Evolutionary conservation across 2,888 invertebrate species (phyloP).

Genomic region (Agrypnus murinus): DNA sequence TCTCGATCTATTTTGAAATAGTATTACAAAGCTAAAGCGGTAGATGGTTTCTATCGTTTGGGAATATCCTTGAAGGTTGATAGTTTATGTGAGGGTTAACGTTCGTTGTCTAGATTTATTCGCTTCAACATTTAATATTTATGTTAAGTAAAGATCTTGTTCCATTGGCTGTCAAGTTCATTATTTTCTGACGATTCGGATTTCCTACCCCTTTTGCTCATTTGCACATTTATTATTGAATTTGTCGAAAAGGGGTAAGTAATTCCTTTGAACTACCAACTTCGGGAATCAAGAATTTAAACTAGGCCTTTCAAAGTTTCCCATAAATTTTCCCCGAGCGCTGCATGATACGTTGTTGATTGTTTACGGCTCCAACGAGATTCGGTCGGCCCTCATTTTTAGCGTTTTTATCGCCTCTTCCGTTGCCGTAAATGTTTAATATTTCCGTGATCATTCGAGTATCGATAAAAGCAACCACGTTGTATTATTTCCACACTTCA

Average conservation of each 20-base stretch:
- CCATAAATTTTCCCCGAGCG: slow-evolving; percentile 22
- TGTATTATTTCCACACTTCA: background rate
- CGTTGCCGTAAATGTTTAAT: slow-evolving; percentile 37
- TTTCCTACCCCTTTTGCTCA: slow-evolving; percentile 22
- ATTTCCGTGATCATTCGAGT: slow-evolving; percentile 23
- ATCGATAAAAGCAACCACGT: slow-evolving; percentile 29
- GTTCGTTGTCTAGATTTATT: slow-evolving; percentile 4
- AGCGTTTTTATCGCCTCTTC: slow-evolving; percentile 27
- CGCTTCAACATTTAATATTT: slow-evolving; percentile 11
- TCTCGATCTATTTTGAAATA: slow-evolving; percentile 8
- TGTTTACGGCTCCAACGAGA: slow-evolving; percentile 28
- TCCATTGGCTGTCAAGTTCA: slow-evolving; percentile 17
- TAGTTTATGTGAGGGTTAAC: background rate
- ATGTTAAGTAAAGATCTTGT: slow-evolving; percentile 10
- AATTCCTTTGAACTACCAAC: slow-evolving; percentile 24
- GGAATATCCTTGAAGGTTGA: background rate
- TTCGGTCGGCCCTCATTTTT: slow-evolving; percentile 21
- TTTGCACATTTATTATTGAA: slow-evolving; percentile 24
- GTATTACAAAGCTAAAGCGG: background rate
- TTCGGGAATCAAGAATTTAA: slow-evolving; percentile 28
- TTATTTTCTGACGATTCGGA: slow-evolving; percentile 20
- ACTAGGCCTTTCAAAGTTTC: slow-evolving; percentile 16
- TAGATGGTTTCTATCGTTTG: no score
- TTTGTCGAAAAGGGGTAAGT: slow-evolving; percentile 19
- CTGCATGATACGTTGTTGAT: slow-evolving; percentile 27